Base-by-base conservation (phyloP, 2,888 invertebrate species). In the Leptopilina drosophilae region DNA sequence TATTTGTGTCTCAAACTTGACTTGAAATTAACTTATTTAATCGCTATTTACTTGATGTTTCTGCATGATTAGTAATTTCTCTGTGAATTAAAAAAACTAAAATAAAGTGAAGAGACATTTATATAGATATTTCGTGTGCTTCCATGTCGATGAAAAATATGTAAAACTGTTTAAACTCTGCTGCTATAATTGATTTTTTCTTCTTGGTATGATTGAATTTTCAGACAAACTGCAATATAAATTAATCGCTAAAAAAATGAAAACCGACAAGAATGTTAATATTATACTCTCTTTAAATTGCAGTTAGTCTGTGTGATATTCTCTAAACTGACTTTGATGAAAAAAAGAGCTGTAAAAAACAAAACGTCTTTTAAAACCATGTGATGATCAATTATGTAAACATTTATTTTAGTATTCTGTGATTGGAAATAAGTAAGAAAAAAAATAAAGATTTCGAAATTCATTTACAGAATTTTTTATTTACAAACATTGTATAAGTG, bases 81-180 rank as follows among this genome's bases (percentile, higher is more conserved):
- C 80, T 85, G 83, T 82, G 82, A 62, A 64, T 76, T 78, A 67
- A 76, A 77, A 82, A 78, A 79, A 69, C 81, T 11, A 49, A 49
- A 49, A 49, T 7, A 42, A 42, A 42, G 42, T 49, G 49, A 84
- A 79, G 78, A 82, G 80, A 83, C 77, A 79, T 85, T 85, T 87
- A 84, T 87, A 84, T 85, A 84, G 80, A 85, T 81, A 86, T 87
- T 87, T 87, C 86, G 86, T 88, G 89, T 88, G 89, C 89, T 89
- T 89, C 89, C 89, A 88, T 87, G 84, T 88, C 84, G 84, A 53
- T 73, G 69, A 56, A 73, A 73, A 49, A 56, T 26, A 56, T 73
- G 69, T 73, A 69, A 53, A 69, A 46, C 53, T 73, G 69, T 73
- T 73, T 20, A 33, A 33, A 73, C 33, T 26, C 20, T 73, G 14